Conservation (phyloP, 2,797 vertebrate genomes). For the Holocentrus rufus region DNA sequence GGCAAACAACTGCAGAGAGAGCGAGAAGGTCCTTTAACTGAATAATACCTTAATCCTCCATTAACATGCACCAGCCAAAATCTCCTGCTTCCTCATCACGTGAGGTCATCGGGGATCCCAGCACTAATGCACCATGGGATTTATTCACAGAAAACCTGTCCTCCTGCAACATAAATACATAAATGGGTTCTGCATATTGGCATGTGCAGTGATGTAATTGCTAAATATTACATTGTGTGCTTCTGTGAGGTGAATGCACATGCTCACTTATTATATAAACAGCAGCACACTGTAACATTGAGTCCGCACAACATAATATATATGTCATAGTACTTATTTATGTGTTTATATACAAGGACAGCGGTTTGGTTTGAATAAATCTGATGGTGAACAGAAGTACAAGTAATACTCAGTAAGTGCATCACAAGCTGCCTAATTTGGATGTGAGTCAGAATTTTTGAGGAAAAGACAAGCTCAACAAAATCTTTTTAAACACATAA, state of each 20-base stretch:
- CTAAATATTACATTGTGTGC: constrained; percentile 33
- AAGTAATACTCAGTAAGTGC: constrained; percentile 54
- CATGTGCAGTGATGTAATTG: neutral
- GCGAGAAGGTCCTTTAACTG: neutral
- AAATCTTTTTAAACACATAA: constrained; percentile 26
- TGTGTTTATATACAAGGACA: too few relatives aligned
- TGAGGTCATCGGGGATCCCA: constrained; percentile 33
- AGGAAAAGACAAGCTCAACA: constrained; percentile 51
- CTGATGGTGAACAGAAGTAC: constrained; percentile 11
- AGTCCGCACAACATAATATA: neutral
- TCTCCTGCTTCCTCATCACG: constrained; percentile 47
- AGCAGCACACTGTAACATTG: neutral
- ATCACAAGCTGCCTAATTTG: constrained; percentile 39
- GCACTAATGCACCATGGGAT: constrained; percentile 41
- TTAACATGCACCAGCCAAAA: constrained; percentile 55
- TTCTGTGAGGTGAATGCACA: neutral
- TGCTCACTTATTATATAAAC: constrained; percentile 1
- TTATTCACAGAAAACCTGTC: constrained; percentile 31
- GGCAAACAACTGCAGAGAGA: neutral
- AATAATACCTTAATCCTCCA: constrained; percentile 53
- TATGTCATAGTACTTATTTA: too few relatives aligned
- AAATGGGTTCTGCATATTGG: too few relatives aligned
- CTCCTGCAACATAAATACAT: constrained; percentile 9
- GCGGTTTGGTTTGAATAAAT: too few relatives aligned
- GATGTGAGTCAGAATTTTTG: constrained; percentile 50